Conservation (phyloP, 2,888 invertebrate species). For the Iselma pallidipennis region DNA sequence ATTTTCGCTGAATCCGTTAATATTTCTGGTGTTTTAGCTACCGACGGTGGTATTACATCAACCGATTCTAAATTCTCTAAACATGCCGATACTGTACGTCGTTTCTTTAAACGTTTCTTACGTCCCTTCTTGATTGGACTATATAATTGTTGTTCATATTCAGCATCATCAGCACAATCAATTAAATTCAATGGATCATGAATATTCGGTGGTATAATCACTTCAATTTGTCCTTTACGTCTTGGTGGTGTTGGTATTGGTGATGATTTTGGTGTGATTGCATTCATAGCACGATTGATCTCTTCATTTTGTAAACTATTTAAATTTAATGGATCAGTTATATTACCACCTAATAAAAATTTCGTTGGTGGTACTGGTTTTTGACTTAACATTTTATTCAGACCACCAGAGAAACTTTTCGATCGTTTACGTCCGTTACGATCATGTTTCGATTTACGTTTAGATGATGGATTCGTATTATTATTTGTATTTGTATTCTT, state of each 20-base stretch:
- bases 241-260: constrained; percentile 84
- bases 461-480: constrained; percentile 30
- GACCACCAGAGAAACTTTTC: constrained; percentile 66
- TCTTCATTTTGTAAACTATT: constrained; percentile 78
- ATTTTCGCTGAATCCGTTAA: constrained; percentile 53
- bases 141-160: constrained; percentile 79
- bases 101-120: constrained; percentile 69
- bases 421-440: constrained; percentile 67
- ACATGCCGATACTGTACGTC: constrained; percentile 58
- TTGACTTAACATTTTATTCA: constrained; percentile 56
- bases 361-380: constrained; percentile 89
- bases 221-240: constrained; percentile 81
- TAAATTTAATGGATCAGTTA: constrained; percentile 91
- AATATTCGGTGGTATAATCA: constrained; percentile 88
- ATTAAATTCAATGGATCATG: constrained; percentile 88
- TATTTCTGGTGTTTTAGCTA: constrained; percentile 56
- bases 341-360: constrained; percentile 92
- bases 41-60: constrained; percentile 53
- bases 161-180: constrained; percentile 77
- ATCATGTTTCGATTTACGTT: constrained; percentile 52
- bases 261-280: constrained; percentile 91
- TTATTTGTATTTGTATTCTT: constrained; percentile 29
- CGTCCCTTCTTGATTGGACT: constrained; percentile 67
- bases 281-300: constrained; percentile 78
- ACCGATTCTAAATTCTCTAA: constrained; percentile 36